phyloP scores from a whole-genome alignment of 2,888 invertebrate species.

The Sarcophaga carnaria region DNA sequence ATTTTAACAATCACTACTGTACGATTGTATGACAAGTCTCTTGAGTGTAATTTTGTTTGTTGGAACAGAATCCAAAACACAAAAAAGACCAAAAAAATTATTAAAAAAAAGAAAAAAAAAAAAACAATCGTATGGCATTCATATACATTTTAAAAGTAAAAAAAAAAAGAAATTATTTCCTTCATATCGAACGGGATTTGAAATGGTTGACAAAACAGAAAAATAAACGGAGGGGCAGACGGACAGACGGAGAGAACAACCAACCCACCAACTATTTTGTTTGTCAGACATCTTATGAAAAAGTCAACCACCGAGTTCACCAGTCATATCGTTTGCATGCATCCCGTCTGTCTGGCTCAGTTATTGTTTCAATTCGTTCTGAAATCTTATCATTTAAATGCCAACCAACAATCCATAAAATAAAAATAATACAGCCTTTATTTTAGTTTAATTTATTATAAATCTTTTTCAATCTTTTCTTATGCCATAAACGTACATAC shows the following conservation, averaged over 20 bases:
- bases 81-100: conserved; percentile 26
- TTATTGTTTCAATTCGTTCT: conserved; percentile 52
- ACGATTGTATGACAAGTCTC: conserved; percentile 47
- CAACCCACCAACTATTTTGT: conserved; percentile 38
- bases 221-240: not conserved
- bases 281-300: conserved; percentile 20
- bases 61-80: conserved; percentile 29
- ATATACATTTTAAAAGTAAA: conserved; percentile 13
- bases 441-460: conserved; percentile 70
- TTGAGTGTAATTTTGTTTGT: conserved; percentile 60
- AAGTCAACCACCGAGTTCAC: conserved; percentile 26
- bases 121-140: conserved; percentile 56
- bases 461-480: conserved; percentile 26
- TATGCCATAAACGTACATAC: not conserved
- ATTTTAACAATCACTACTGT: conserved; percentile 25
- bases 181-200: conserved; percentile 44
- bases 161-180: conserved; percentile 17
- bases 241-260: not conserved
- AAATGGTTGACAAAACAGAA: conserved; percentile 56
- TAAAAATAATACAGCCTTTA: conserved; percentile 64
- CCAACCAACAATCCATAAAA: conserved; percentile 72
- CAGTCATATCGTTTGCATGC: not conserved
- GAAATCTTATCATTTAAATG: conserved; percentile 69
- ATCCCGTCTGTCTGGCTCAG: not conserved
- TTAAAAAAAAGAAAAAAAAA: conserved; percentile 38